Evolutionary conservation across 2,113 vertebrate species (phyloP).

Genomic region (Mixornis gularis): DNA sequence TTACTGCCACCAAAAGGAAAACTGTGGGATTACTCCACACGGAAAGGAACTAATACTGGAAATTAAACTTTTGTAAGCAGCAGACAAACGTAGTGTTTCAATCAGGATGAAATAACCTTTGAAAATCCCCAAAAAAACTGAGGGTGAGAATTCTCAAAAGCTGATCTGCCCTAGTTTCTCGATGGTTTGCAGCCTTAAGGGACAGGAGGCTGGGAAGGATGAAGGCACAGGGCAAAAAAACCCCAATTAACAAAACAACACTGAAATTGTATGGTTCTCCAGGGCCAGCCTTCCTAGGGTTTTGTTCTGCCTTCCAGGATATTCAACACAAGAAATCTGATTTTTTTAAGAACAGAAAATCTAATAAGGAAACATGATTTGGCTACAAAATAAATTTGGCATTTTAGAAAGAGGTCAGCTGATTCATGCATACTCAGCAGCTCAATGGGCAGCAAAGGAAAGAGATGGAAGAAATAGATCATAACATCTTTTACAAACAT

Average conservation of each 20-base stretch:
- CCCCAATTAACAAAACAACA: not conserved
- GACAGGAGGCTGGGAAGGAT: not conserved
- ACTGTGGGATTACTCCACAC: not conserved
- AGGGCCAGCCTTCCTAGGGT: not conserved
- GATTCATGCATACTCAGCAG: not conserved
- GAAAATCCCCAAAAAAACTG: not conserved
- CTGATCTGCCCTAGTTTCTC: not conserved
- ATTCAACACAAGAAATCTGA: not conserved
- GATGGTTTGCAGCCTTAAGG: not conserved
- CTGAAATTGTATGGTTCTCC: accelerated
- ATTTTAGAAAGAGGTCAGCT: not conserved
- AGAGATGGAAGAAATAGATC: not conserved
- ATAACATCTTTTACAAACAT: not conserved
- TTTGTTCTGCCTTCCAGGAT: not conserved
- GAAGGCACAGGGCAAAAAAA: not conserved
- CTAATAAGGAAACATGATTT: not conserved
- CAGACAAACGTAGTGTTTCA: not conserved
- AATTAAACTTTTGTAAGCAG: not conserved
- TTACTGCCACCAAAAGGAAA: constrained; percentile 63
- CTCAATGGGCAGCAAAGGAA: not conserved
- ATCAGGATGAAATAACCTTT: not conserved
- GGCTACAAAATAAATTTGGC: not conserved
- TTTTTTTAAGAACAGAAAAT: no score
- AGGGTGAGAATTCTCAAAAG: not conserved
- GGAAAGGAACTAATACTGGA: not conserved